phyloP scores from a whole-genome alignment of 2,888 invertebrate species.

The Saturnia pavonia region DNA sequence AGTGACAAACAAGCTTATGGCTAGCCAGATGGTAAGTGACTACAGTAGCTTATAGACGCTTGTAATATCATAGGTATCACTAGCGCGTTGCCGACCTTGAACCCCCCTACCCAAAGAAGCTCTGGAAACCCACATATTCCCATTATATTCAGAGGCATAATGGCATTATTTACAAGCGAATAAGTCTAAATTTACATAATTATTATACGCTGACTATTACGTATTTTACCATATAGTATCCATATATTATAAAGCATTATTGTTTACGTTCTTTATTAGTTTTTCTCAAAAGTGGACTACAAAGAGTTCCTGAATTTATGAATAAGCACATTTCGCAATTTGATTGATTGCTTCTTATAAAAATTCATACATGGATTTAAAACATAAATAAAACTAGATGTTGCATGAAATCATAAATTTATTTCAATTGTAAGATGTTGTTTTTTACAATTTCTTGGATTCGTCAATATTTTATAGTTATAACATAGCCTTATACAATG shows the following conservation, averaged over 20 bases:
- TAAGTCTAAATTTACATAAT: slow-evolving; percentile 4
- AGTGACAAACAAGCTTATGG: no score
- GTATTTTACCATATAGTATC: no score
- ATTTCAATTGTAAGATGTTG: no score
- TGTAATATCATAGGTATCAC: no score
- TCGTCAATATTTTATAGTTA: no score
- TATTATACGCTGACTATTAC: neutral
- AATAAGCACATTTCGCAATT: slow-evolving; percentile 15
- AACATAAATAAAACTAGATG: neutral
- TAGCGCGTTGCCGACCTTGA: no score
- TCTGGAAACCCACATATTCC: no score
- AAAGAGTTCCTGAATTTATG: slow-evolving; percentile 20
- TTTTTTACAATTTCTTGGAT: no score
- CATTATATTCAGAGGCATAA: neutral
- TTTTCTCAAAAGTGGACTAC: slow-evolving; percentile 19
- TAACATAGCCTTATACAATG: no score
- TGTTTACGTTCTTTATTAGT: slow-evolving; percentile 17
- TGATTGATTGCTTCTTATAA: slow-evolving; percentile 17
- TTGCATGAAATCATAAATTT: neutral
- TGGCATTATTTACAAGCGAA: neutral
- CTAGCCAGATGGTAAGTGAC: no score
- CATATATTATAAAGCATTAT: slow-evolving; percentile 1
- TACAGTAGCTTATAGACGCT: no score
- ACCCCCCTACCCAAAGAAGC: no score
- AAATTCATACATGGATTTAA: slow-evolving; percentile 11